Evolutionary conservation across 1,140 invertebrate genomes (phyloP).

Genomic region (Euwallacea fornicatus): DNA sequence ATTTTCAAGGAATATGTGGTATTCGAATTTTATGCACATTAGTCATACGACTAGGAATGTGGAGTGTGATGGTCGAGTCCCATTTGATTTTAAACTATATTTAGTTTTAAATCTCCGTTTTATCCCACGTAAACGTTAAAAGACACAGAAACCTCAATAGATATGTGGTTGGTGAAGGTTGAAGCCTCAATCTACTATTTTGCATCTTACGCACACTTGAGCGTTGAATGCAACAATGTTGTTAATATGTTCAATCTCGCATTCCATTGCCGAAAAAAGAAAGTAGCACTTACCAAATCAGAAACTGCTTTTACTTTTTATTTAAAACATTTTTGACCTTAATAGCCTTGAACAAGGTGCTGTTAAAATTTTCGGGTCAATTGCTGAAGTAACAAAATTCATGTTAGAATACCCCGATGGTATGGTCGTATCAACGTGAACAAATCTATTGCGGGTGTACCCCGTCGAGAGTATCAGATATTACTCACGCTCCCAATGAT

Average conservation of each 20-base stretch:
- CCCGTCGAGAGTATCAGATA: neutral
- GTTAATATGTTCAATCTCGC: slow-evolving; percentile 19
- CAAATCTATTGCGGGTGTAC: neutral
- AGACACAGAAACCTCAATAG: neutral
- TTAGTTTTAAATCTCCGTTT: no score
- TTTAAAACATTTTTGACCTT: slow-evolving; percentile 25
- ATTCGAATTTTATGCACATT: no score
- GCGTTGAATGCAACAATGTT: neutral
- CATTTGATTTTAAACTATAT: no score
- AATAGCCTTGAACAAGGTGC: slow-evolving; percentile 14
- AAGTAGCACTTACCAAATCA: slow-evolving; percentile 21
- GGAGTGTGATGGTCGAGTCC: no score
- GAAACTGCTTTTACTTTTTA: slow-evolving; percentile 28
- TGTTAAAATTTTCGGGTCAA: no score
- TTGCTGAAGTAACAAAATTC: no score
- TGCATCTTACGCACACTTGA: neutral
- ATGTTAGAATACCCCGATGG: no score
- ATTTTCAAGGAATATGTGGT: neutral
- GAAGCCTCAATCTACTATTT: neutral
- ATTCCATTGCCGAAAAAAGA: slow-evolving; percentile 25
- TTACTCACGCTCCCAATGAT: slow-evolving; percentile 6
- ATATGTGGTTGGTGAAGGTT: slow-evolving; percentile 1
- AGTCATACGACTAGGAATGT: no score
- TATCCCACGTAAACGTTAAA: no score
- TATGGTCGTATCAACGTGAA: neutral